Percentiles rank a stretch among this genome's conserved stretches.
Evolutionary conservation across 2,888 invertebrate species (phyloP).

Genomic region (Hypomecis punctinalis): DNA sequence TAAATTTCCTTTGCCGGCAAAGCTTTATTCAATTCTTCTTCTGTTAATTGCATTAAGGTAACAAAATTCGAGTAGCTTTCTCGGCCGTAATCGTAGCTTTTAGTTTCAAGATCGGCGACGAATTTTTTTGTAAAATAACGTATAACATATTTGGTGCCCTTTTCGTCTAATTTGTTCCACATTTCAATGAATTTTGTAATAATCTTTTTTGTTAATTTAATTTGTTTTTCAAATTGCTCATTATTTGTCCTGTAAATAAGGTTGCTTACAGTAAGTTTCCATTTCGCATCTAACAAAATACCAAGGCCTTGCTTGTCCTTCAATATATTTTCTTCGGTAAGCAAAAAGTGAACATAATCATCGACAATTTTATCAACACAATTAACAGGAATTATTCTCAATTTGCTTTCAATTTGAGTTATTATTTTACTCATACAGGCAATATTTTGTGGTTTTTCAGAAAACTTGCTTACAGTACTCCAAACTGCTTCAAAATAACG

Average conservation of each 20-base stretch:
- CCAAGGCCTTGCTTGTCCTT: slow-evolving; percentile 1
- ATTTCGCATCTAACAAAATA: slow-evolving; percentile 25
- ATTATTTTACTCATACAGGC: slow-evolving; percentile 21
- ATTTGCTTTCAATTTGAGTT: slow-evolving; percentile 7
- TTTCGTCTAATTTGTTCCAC: slow-evolving; percentile 20
- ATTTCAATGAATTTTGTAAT: slow-evolving; percentile 27
- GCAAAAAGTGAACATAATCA: slow-evolving; percentile 27
- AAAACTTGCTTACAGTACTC: slow-evolving; percentile 28
- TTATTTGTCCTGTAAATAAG: slow-evolving; percentile 23
- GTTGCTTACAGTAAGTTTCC: slow-evolving; percentile 22
- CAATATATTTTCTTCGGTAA: slow-evolving; percentile 26
- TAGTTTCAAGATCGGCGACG: slow-evolving; percentile 11
- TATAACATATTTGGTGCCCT: slow-evolving; percentile 21
- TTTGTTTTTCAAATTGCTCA: slow-evolving; percentile 21
- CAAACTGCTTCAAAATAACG: slow-evolving; percentile 18
- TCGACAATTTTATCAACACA: slow-evolving; percentile 22
- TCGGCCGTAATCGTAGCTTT: slow-evolving; percentile 21
- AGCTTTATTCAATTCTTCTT: slow-evolving; percentile 20
- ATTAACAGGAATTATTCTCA: slow-evolving; percentile 16
- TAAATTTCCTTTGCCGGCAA: slow-evolving; percentile 31
- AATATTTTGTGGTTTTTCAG: slow-evolving; percentile 21
- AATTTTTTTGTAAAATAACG: slow-evolving; percentile 23
- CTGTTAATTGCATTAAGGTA: slow-evolving; percentile 20
- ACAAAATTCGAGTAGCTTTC: slow-evolving; percentile 17
- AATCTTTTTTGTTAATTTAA: slow-evolving; percentile 18